Base-by-base conservation (phyloP, 2,888 invertebrate species). In the Apodemia zela region DNA sequence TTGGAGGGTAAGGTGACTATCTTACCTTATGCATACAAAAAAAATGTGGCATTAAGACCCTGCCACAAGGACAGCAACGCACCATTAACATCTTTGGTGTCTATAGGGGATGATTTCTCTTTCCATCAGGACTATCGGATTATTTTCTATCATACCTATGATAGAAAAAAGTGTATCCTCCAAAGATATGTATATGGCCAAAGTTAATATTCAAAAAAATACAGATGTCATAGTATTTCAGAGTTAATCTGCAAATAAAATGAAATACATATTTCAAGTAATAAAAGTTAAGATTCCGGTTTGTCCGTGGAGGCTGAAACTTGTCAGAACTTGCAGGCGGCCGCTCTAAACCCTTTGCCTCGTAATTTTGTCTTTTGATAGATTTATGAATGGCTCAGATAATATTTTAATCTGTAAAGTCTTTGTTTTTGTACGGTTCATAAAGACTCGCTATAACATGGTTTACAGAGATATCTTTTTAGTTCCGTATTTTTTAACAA, bases 351-450 rank as follows among this genome's bases (percentile, higher is more conserved):
- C 18, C 59, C 35, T 42, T 59, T 33, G 38, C 59, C 18, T 59
- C 59, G n/a, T 35, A 42, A 59, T 59, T 59, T 42, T 35, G 59
- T 42, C 38, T 59, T 59, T 38, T 59, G 38, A 38, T 59, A 59
- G 59, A 59, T 33, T 59, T 59, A 59, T 59, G 54, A 54, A 54
- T 54, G 54, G 25, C 6, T 13, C 3, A 54, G 54, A 54, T 54
- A 54, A 54, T 15, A 25, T 54, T 54, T 13, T 54, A 54, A 54
- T 54, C 54, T 54, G 1, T 7, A 15, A 54, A 54, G 15, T 25
- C 25, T 54, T 54, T 25, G 54, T 54, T 54, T 54, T 54, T 54
- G 25, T 25, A 54, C 54, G 25, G 4, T 51, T 5, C 13, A 13
- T 51, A 21, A 21, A 51, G 54, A 25, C 54, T 21, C 13, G 15